Evolutionary conservation across 2,113 vertebrate genomes (phyloP).

Genomic region (Nestor notabilis): DNA sequence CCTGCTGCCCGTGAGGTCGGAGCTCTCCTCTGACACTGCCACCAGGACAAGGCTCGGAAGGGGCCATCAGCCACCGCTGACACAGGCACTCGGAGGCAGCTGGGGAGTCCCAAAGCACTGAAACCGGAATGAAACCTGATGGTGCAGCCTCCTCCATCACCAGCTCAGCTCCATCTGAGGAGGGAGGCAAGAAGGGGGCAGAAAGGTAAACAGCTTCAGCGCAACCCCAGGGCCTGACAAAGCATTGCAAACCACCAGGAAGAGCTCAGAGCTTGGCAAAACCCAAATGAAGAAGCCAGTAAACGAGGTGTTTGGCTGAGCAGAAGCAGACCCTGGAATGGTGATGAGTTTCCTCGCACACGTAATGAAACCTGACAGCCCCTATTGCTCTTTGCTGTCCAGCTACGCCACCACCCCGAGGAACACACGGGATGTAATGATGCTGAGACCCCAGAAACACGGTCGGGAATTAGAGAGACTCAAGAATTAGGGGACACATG

Average conservation of each 20-base stretch:
- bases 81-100: neutral
- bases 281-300: neutral
- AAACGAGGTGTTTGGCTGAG: neutral
- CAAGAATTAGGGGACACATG: neutral
- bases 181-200: neutral
- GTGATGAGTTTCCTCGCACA: rapidly evolving
- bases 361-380: slow-evolving; percentile 39
- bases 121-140: neutral
- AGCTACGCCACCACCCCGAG: neutral
- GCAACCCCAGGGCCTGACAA: neutral
- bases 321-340: slow-evolving; percentile 13
- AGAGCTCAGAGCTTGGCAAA: neutral
- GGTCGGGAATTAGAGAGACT: neutral
- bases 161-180: neutral
- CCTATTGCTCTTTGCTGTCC: neutral
- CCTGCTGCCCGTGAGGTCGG: rapidly evolving
- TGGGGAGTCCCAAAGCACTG: neutral
- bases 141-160: neutral
- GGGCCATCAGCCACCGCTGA: rapidly evolving
- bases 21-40: rapidly evolving
- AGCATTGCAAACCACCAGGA: neutral
- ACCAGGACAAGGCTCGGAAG: neutral
- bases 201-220: neutral
- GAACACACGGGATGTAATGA: neutral
- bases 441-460: neutral